Evolutionary conservation across 35 echinoderm and acorn worm genomes (phyloP).

Genomic region (Anneissia japonica): DNA sequence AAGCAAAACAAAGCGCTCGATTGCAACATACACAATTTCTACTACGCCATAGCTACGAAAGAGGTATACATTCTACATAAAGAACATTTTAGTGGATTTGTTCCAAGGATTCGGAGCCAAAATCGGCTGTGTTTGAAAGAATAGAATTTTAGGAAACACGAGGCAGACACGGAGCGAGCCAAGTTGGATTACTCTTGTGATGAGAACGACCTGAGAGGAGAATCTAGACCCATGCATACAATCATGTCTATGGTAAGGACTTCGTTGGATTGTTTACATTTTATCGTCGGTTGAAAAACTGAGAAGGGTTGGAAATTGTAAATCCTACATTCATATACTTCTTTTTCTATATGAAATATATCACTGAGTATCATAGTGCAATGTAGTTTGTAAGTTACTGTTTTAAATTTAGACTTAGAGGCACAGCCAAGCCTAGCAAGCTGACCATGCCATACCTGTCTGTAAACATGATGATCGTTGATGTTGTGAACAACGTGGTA

Average conservation of each 20-base stretch:
- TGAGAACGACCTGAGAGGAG: background rate
- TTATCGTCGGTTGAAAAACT: background rate
- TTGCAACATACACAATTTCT: slow-evolving; percentile 49
- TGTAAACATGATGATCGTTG: too few relatives aligned
- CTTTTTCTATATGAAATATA: too few relatives aligned
- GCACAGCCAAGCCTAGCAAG: too few relatives aligned
- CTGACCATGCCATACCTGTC: too few relatives aligned
- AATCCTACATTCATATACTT: too few relatives aligned
- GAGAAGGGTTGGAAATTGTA: too few relatives aligned
- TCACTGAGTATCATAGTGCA: too few relatives aligned
- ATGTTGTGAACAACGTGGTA: too few relatives aligned
- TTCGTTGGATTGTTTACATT: background rate
- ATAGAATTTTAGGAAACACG: background rate
- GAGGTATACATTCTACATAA: background rate
- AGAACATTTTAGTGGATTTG: background rate
- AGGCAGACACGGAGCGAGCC: background rate
- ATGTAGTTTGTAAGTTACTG: too few relatives aligned
- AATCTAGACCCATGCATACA: background rate
- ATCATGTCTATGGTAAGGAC: background rate
- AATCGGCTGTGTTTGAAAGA: background rate
- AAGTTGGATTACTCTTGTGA: slow-evolving; percentile 1
- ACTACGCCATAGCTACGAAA: slow-evolving; percentile 67
- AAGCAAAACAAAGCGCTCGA: background rate
- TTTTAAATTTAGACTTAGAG: too few relatives aligned
- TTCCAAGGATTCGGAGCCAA: background rate